Evolutionary conservation across 2,888 invertebrate genomes (phyloP), one percentile per base, ranked within the genome.

Genomic region (Torymus aiolomorphi): DNA sequence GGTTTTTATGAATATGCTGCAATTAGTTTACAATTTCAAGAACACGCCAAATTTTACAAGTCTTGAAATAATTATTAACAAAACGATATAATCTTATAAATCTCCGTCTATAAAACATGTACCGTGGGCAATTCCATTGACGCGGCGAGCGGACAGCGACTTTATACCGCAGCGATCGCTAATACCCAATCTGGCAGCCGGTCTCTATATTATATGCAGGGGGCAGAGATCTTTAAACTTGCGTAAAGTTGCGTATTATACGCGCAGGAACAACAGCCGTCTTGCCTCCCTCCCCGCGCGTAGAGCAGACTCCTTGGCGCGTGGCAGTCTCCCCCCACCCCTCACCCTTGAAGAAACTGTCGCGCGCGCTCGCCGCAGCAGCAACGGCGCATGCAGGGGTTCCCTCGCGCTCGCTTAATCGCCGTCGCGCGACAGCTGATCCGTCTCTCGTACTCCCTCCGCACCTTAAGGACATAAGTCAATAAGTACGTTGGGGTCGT

Each of bases 401-500:
- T 77, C 78, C 77, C 67, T 16, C 85, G 86, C 61, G 75, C 65
- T 31, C 49, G 42, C 69, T 18, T 31, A 31, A 31, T 31, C 31
- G 31, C 8, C 31, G 31, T 31, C 62, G 62, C 31, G 14, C 85
- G 87, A 86, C 87, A 87, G 87, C 87, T 87, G 86, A 87, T 86
- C 82, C 84, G 31, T 31, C 31, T 31, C 65, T 14, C 5, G 52
- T 14, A 16, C 54, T n/a, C 20, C 76, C 31, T 56, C 54, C 80
- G 1, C 13, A 24, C 51, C 54, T 72, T 82, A 80, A 85, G 84
- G 84, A 86, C 86, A 87, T 86, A 87, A 88, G 88, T 88, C 88
- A 88, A 87, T 87, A 88, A 87, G 86, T 87, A 87, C 87, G 88
- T 87, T 87, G 84, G 74, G 73, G 78, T 62, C 65, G 49, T 31